Percentiles rank a stretch among this genome's conserved stretches.
phyloP scores from a whole-genome alignment of 2,888 invertebrate species.

The Aphodius granarius region DNA sequence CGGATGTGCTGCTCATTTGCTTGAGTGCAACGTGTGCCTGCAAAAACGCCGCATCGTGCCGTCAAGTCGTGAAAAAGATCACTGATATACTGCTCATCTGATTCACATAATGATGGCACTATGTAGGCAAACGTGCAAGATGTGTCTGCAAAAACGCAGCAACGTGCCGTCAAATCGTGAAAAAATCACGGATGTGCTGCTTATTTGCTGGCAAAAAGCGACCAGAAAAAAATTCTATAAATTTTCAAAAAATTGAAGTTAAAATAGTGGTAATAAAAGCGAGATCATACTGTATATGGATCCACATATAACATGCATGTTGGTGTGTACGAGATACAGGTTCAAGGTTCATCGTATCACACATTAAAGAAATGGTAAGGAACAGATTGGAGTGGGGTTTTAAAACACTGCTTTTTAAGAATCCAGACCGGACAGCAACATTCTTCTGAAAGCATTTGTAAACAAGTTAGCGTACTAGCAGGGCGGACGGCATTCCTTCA shows the following conservation, averaged over 20 bases:
- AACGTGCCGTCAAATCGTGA: background rate
- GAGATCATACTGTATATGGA: background rate
- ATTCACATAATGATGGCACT: too few relatives aligned
- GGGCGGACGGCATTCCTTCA: constrained; percentile 4
- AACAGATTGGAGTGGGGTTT: constrained; percentile 50
- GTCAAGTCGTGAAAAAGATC: too few relatives aligned
- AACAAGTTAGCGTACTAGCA: constrained; percentile 35
- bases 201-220: background rate
- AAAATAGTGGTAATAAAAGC: background rate
- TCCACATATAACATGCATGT: constrained; percentile 37
- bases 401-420: constrained; percentile 50
- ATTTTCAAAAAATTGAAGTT: constrained; percentile 3
- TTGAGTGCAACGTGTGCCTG: too few relatives aligned
- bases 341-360: constrained; percentile 56
- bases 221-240: background rate
- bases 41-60: too few relatives aligned
- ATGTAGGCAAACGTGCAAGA: too few relatives aligned
- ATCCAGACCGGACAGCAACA: constrained; percentile 30
- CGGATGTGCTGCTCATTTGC: too few relatives aligned
- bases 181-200: background rate
- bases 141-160: too few relatives aligned
- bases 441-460: constrained; percentile 43
- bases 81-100: too few relatives aligned
- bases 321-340: constrained; percentile 51
- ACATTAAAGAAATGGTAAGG: constrained; percentile 51